Conservation (phyloP, 2,113 vertebrate species). For the Oriolus oriolus region DNA sequence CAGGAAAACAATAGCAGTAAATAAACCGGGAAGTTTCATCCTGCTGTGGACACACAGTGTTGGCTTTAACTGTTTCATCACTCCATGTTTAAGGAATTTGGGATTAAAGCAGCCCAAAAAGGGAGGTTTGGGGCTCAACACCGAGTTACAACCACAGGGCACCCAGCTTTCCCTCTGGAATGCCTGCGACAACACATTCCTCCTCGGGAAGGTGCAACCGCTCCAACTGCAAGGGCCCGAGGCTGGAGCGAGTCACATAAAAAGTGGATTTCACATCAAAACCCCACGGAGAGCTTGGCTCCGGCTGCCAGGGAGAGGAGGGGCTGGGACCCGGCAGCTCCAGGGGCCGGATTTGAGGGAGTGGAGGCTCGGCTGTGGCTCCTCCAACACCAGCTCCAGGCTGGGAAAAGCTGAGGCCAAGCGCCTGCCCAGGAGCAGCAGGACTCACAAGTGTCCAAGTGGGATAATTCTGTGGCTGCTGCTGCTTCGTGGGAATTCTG, state of each 20-base stretch:
- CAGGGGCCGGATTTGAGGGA: not conserved
- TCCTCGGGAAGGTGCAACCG: not conserved
- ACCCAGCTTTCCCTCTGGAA: not conserved
- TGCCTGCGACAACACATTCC: not conserved
- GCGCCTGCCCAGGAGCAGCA: not conserved
- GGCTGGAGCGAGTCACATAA: not conserved
- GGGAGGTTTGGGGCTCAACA: not conserved
- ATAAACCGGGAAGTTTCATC: not conserved
- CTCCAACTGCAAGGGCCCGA: not conserved
- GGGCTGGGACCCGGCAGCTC: not conserved
- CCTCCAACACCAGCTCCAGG: not conserved
- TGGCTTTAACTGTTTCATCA: not conserved
- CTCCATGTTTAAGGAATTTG: not conserved
- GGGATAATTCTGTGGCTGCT: not conserved
- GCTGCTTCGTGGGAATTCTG: not conserved
- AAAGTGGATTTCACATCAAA: not conserved
- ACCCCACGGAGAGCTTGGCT: not conserved
- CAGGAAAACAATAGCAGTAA: constrained; percentile 4
- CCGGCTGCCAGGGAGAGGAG: not conserved
- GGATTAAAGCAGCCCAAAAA: not conserved
- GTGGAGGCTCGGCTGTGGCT: not conserved
- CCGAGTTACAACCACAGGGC: not conserved
- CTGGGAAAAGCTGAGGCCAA: not conserved
- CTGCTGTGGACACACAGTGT: not conserved
- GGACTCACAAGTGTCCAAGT: not conserved